phyloP scores from a whole-genome alignment of 2,797 vertebrate species.

The Tenualosa ilisha region DNA sequence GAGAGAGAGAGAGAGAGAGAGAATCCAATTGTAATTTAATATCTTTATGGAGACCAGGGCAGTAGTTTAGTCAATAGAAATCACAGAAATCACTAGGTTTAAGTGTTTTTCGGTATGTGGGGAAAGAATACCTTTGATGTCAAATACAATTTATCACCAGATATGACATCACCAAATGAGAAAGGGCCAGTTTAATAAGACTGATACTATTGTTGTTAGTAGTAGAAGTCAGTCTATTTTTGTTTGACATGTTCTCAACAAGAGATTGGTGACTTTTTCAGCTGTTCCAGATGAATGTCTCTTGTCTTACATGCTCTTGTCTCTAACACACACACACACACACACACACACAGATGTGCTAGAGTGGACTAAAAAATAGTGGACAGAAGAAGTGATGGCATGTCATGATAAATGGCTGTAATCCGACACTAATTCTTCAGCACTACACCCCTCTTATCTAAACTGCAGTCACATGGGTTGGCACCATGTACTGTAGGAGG shows the following conservation, averaged over 20 bases:
- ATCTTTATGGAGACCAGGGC: neutral
- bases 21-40: neutral
- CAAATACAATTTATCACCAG: neutral
- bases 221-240: constrained; percentile 43
- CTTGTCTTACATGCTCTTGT: constrained; percentile 30
- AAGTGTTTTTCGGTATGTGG: neutral
- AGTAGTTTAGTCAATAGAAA: neutral
- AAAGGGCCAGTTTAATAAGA: neutral
- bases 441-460: constrained; percentile 45
- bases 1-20: constrained; percentile 2
- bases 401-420: constrained; percentile 37
- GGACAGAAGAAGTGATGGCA: constrained; percentile 15
- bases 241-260: constrained; percentile 45
- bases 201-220: constrained; percentile 31
- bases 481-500: neutral
- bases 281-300: constrained; percentile 42
- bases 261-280: constrained; percentile 49
- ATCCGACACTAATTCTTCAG: constrained; percentile 45
- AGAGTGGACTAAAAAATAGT: constrained; percentile 8
- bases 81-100: neutral
- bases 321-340: constrained; percentile 16
- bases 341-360: constrained; percentile 12
- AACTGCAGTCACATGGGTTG: constrained; percentile 29
- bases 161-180: neutral
- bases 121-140: neutral